Base-by-base conservation (phyloP, 92 coral and sea anemone species). In the Porites rus region DNA sequence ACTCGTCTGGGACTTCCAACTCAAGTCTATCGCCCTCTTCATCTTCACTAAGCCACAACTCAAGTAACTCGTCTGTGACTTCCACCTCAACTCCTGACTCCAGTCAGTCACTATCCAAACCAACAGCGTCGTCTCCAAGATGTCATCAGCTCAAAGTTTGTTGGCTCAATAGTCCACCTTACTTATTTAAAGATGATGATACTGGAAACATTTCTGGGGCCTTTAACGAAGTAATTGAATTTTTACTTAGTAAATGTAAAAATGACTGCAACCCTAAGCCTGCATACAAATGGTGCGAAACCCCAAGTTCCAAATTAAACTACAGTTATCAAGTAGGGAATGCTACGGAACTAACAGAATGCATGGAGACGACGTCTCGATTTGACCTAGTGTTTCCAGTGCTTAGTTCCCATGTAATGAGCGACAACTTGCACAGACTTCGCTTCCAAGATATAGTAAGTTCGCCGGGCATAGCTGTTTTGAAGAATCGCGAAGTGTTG, bases 381-480 rank as follows among this genome's bases (percentile, higher is more conserved):
- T 43, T 38, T 31, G 77, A 82, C 10, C 18, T 79, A 10, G 84
- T 79, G 51, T 52, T 79, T 8, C 84, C 84, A 12, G 59, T 79
- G 8, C 51, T 79, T 65, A 2, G 7, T 20, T 65, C 71, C 8
- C 74, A 65, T 8, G 51, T 79, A 21, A 63, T 14, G 51, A 46
- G 12, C 50, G 7, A 65, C 51, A 12, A 8, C 2, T 79, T 46
- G 7, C 1, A 25, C 14, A 51, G 0, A 31, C 0, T 0, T 0
- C 76, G 77, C 31, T 82, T 69, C 56, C 59, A 28, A 21, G 56
- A 53, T 2, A 19, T 81, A 3, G 17, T 81, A 7, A 6, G 1
- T 6, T 22, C 85, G 58, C 85, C 85, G 13, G 86, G 86, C 4
- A 82, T 82, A 28, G 86, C 86, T 14, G 67, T 82, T 2, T 5